A percentile compares a stretch with the other conserved stretches of the same genome.
phyloP scores from a whole-genome alignment of 2,888 invertebrate genomes.

The Pandemis heparana region DNA sequence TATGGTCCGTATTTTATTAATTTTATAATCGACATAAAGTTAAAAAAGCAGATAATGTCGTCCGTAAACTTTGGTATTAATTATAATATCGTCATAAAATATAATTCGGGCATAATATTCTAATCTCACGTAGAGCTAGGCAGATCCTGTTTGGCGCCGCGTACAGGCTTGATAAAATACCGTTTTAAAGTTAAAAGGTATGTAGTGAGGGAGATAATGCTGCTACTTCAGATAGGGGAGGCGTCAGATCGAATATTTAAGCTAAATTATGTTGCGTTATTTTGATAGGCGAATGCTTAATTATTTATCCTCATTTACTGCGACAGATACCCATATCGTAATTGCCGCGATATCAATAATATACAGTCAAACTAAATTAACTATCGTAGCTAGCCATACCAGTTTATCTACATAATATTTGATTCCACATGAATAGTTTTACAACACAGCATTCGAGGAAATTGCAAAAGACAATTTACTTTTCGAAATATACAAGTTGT shows the following conservation, averaged over 20 bases:
- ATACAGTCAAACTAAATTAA: conserved; percentile 24
- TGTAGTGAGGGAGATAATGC: conserved; percentile 41
- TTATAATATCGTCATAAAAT: conserved; percentile 38
- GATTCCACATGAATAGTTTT: conserved; percentile 21
- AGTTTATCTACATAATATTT: conserved; percentile 23
- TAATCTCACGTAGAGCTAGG: conserved; percentile 38
- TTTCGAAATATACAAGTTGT: conserved; percentile 75
- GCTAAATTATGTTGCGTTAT: conserved; percentile 43
- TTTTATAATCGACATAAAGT: conserved; percentile 37
- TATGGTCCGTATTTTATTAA: conserved; percentile 34
- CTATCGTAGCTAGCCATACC: conserved; percentile 1
- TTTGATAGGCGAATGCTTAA: conserved; percentile 44
- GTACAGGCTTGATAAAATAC: conserved; percentile 34
- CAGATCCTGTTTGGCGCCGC: conserved; percentile 31
- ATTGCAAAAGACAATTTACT: conserved; percentile 69
- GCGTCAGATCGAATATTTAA: conserved; percentile 40
- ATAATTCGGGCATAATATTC: conserved; percentile 35
- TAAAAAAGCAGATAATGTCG: conserved; percentile 35
- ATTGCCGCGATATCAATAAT: conserved; percentile 32
- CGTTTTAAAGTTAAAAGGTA: conserved; percentile 43
- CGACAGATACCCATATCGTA: conserved; percentile 35
- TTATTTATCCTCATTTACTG: conserved; percentile 36
- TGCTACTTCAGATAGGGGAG: conserved; percentile 39
- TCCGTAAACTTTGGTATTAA: conserved; percentile 40
- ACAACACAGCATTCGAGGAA: conserved; percentile 55